A percentile compares a stretch with the other conserved stretches of the same genome.
Evolutionary conservation across 2,797 vertebrate species (phyloP).

Genomic region (Oreochromis grahami): DNA sequence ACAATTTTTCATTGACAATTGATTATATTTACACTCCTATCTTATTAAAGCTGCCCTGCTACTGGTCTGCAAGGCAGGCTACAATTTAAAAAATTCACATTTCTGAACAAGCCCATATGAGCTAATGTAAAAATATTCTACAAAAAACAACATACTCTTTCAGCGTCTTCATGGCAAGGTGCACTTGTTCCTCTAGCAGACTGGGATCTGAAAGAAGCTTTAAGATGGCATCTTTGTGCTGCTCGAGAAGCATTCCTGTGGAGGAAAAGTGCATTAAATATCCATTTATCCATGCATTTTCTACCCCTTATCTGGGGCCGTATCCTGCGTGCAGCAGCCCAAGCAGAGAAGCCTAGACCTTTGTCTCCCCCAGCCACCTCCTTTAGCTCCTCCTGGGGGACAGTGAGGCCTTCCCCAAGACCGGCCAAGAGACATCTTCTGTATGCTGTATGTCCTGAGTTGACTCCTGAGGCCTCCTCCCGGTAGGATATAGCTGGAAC

Average conservation of each 20-base stretch:
- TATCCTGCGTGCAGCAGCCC: background rate
- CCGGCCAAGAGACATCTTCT: background rate
- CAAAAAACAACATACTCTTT: constrained; percentile 60
- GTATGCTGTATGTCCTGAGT: background rate
- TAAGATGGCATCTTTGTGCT: constrained; percentile 71
- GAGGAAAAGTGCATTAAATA: background rate
- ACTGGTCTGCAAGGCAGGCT: background rate
- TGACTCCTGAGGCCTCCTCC: background rate
- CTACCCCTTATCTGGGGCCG: background rate
- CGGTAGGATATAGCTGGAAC: background rate
- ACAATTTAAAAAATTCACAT: background rate
- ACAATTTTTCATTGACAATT: background rate
- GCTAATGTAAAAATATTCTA: background rate
- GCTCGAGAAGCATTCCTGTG: constrained; percentile 81
- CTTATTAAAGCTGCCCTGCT: background rate
- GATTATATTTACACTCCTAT: background rate
- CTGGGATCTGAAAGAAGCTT: constrained; percentile 71
- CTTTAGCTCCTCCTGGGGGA: background rate
- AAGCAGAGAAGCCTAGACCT: background rate
- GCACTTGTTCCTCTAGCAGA: constrained; percentile 73
- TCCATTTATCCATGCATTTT: background rate
- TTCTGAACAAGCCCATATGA: background rate
- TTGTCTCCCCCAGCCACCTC: background rate
- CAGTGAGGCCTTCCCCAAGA: background rate
- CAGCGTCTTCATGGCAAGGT: constrained; percentile 71